A percentile compares a stretch with the other conserved stretches of the same genome.
phyloP scores from a whole-genome alignment of 2,888 invertebrate species.

The Amphiduros pacificus region DNA sequence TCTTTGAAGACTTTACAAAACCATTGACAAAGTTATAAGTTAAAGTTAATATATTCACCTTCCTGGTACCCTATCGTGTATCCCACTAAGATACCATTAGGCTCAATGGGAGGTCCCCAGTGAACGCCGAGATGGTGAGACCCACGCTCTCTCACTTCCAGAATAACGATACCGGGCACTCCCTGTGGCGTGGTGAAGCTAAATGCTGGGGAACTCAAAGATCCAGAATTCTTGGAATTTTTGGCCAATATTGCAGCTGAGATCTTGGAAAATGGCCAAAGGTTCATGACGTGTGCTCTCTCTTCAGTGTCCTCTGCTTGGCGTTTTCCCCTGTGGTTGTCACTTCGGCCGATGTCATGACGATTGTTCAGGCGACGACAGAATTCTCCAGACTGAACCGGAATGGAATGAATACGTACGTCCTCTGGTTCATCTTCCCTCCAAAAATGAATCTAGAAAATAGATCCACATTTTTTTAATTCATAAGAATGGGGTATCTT shows the following conservation, averaged over 20 bases:
- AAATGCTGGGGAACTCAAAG: conserved; percentile 64
- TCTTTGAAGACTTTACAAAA: no score
- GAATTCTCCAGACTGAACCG: neutral
- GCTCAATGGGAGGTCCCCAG: conserved; percentile 89
- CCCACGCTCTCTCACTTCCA: conserved; percentile 35
- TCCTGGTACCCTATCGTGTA: conserved; percentile 88
- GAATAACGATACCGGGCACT: conserved; percentile 26
- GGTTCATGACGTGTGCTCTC: conserved; percentile 30
- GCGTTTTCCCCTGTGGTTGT: neutral
- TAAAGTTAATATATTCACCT: conserved; percentile 43
- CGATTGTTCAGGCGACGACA: neutral
- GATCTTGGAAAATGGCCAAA: conserved; percentile 66
- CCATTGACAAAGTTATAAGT: no score
- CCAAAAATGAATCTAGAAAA: conserved; percentile 22
- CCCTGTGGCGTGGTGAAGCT: conserved; percentile 57
- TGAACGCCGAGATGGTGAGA: conserved; percentile 59
- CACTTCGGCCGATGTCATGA: neutral
- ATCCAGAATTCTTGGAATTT: conserved; percentile 18
- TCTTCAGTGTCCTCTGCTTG: conserved; percentile 1
- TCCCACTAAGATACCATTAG: conserved; percentile 88
- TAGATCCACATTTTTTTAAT: neutral
- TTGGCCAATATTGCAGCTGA: conserved; percentile 72
- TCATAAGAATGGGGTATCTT: neutral
- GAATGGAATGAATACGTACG: conserved; percentile 5
- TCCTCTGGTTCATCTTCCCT: conserved; percentile 11